phyloP scores from a whole-genome alignment of 2,113 vertebrate genomes.

The Malurus alboscapulatus region DNA sequence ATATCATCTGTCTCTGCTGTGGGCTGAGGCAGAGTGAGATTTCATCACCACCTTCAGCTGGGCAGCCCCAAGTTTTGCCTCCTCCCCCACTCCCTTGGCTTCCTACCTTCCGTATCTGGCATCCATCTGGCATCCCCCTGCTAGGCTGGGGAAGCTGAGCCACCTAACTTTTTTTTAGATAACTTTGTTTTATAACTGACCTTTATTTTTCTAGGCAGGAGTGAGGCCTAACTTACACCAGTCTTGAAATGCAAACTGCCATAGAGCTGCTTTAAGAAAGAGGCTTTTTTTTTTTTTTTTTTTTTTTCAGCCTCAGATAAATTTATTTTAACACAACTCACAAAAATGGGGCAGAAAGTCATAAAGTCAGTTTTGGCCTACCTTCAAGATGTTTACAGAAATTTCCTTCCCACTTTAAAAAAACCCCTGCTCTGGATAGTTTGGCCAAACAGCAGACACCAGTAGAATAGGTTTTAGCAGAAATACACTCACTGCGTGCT shows the following conservation, averaged over 20 bases:
- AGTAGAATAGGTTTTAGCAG: not conserved
- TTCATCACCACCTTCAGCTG: not conserved
- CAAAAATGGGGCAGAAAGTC: not conserved
- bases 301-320: not conserved
- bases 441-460: not conserved
- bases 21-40: not conserved
- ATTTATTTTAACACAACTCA: not conserved
- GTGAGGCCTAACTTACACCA: not conserved
- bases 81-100: not conserved
- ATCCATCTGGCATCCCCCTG: not conserved
- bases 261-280: not conserved
- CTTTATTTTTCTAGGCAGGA: not conserved
- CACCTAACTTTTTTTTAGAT: not conserved
- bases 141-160: not conserved
- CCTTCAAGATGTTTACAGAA: not conserved
- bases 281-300: not conserved
- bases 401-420: not conserved
- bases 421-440: rapidly evolving
- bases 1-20: rapidly evolving
- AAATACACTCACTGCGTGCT: not conserved
- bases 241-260: not conserved
- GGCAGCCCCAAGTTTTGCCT: not conserved
- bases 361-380: not conserved
- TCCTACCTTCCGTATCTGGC: not conserved
- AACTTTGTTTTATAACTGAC: not conserved